Evolutionary conservation across 2,888 invertebrate species (phyloP), one percentile per base, ranked within the genome.

Genomic region (Crocallis elinguaria): DNA sequence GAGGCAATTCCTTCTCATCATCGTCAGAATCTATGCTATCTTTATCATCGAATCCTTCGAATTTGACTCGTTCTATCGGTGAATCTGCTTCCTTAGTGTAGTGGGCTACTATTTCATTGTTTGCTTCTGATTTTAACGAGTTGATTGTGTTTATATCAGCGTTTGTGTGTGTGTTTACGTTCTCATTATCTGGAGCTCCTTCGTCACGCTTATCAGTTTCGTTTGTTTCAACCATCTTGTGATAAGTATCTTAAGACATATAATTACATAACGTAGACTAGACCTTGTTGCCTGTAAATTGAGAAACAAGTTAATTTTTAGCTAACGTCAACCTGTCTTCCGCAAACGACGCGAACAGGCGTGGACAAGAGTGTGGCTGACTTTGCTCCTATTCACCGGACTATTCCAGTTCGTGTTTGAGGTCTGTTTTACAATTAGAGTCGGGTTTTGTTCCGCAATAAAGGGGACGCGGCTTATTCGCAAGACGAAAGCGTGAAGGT

Each of bases 1-100:
- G 92, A 0, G 94, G 93, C 36, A 93, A 83, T 83, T 90, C 67
- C 4, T 41, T 54, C 32, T 80, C 70, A 8, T 72, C 77, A 1
- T 85, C 83, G 1, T 84, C 83, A 13, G 89, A 89, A 46, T 80
- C 82, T 49, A 88, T 82, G 55, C 90, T 91, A 42, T 92, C 88
- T 8, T 79, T 79, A 53, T 88, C 88, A 62, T 86, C 85, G 36
- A 93, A 67, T 0, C 92, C 91, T 66, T 90, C 77, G 60, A 92
- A 90, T 62, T 88, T 92, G 0, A 89, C 89, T 41, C 85, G 75
- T 19, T 88, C 89, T 3, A 78, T 76, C 0, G 80, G 79, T 6
- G 80, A 79, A n/a, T 83, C 82, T 9, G 77, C 69, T 32, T 62
- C 63, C 33, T 79, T 79, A 16, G 66, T 71, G 49, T 75, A 83